A percentile compares a stretch with the other conserved stretches of the same genome.
These are phyloP conservation scores for Nothoprocta perdicaria DNA, from an alignment of 2,113 vertebrate genomes.

Conservation along the genomic window DNA sequence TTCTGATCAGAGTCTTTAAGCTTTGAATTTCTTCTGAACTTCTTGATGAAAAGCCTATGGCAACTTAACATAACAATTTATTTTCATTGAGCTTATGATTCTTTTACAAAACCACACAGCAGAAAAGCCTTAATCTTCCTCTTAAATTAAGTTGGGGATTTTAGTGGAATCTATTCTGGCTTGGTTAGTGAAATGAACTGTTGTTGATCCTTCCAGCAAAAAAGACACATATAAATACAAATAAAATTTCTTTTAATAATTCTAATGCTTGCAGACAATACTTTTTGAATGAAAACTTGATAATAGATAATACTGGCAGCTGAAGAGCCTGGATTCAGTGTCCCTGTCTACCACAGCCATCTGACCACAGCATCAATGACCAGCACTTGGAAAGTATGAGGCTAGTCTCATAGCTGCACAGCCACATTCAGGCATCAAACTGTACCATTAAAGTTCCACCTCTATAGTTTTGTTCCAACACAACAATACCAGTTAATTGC, in stretches of 20 bases:
- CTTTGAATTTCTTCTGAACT: neutral
- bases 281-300: neutral
- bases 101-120: neutral
- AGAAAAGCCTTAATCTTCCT: neutral
- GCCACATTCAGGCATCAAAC: neutral
- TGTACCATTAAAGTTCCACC: neutral
- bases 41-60: neutral
- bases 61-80: neutral
- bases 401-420: neutral
- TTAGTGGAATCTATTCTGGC: neutral
- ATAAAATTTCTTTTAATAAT: neutral
- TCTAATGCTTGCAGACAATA: neutral
- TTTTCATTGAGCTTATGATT: neutral
- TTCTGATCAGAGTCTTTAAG: neutral
- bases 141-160: neutral
- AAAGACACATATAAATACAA: neutral
- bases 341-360: neutral
- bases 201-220: neutral
- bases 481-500: neutral
- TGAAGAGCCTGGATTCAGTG: fast-evolving
- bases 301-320: neutral
- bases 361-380: neutral
- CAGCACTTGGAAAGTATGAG: neutral
- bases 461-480: neutral
- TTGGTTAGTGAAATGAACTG: neutral